Conservation (phyloP, 2,113 vertebrate species). For the Crotalus tigris region DNA sequence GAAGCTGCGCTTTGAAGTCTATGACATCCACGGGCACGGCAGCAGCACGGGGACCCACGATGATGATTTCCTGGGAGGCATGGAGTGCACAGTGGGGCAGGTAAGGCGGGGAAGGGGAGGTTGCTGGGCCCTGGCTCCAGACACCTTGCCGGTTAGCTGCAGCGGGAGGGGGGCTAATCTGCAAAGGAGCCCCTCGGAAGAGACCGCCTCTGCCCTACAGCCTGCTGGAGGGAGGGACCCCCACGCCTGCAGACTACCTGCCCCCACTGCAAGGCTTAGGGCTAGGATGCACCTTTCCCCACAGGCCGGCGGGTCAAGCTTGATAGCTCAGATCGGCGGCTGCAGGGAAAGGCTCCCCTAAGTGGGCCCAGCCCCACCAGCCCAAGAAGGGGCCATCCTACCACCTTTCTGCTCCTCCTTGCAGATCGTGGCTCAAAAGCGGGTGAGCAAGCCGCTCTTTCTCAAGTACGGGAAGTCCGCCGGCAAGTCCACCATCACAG, state of each 20-base stretch:
- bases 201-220: not conserved
- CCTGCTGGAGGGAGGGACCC: not conserved
- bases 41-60: conserved; percentile 81
- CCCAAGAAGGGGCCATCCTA: not conserved
- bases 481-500: conserved; percentile 92
- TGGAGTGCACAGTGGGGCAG: conserved; percentile 92
- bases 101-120: conserved; percentile 56
- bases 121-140: not conserved
- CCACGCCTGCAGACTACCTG: not conserved
- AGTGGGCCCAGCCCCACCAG: not conserved
- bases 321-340: not conserved
- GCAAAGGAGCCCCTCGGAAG: not conserved
- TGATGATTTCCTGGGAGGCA: conserved; percentile 89
- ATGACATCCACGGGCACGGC: conserved; percentile 86
- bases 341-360: not conserved
- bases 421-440: conserved; percentile 95
- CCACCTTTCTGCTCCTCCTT: not conserved
- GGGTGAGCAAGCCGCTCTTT: conserved; percentile 84
- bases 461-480: conserved; percentile 90
- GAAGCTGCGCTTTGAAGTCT: conserved; percentile 92
- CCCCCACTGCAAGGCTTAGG: not conserved
- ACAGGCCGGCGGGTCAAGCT: not conserved
- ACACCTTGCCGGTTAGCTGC: not conserved
- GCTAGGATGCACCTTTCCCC: not conserved
- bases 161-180: not conserved